These are phyloP conservation scores for Dryoscopus gambensis DNA, from an alignment of 2,113 vertebrate species.

Conservation along the genomic window DNA sequence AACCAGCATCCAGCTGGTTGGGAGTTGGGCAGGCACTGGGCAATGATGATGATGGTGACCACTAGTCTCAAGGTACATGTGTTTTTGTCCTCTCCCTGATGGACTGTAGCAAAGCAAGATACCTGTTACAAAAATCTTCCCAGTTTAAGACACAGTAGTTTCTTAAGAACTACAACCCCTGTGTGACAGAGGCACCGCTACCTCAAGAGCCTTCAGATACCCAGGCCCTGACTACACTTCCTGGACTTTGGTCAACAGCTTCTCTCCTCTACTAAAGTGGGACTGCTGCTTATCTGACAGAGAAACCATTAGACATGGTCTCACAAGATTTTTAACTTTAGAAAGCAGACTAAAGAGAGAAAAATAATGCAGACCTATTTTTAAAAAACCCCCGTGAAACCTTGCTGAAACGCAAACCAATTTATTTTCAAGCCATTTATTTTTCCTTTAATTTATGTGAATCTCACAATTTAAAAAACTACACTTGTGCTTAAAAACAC, in stretches of 20 bases:
- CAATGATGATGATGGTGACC: background rate
- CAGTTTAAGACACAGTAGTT: background rate
- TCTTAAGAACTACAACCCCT: background rate
- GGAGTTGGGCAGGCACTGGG: background rate
- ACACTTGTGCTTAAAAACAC: background rate
- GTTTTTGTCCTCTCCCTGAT: background rate
- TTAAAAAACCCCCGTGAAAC: background rate
- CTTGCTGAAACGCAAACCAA: background rate
- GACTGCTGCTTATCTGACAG: background rate
- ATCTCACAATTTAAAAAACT: background rate
- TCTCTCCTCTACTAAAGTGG: background rate
- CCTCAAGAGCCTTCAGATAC: background rate
- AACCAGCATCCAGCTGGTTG: background rate
- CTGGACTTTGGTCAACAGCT: background rate
- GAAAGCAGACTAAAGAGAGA: background rate
- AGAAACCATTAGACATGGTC: background rate
- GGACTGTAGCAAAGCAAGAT: background rate
- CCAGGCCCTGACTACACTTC: background rate
- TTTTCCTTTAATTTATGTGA: background rate
- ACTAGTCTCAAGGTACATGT: rapidly evolving
- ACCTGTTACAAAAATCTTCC: background rate
- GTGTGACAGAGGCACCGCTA: background rate
- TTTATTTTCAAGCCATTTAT: background rate
- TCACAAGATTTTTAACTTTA: background rate
- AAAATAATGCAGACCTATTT: background rate